A percentile compares a stretch with the other conserved stretches of the same genome.
These are phyloP conservation scores for Sebastolobus alascanus DNA, from an alignment of 2,797 vertebrate genomes.

Conservation along the genomic window DNA sequence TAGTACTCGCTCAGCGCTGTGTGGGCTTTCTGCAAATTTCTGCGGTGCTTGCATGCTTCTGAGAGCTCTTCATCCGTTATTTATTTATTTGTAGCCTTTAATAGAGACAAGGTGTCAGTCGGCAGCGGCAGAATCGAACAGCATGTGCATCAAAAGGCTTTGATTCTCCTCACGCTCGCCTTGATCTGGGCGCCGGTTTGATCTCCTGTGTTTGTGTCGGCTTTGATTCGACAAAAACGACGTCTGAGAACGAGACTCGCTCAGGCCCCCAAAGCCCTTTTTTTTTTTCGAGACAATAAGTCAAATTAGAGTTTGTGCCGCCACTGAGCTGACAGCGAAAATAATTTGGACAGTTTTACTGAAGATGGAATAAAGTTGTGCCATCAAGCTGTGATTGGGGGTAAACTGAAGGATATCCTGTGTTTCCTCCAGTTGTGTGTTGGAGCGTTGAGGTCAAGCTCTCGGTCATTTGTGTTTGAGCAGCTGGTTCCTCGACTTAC, in stretches of 20 bases:
- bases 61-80: slow-evolving; percentile 20
- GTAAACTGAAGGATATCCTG: not conserved
- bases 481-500: slow-evolving; percentile 4
- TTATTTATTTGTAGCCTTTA: slow-evolving; percentile 36
- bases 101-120: slow-evolving; percentile 46
- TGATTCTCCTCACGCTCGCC: slow-evolving; percentile 45
- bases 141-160: slow-evolving; percentile 59
- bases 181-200: slow-evolving; percentile 61
- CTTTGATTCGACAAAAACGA: slow-evolving; percentile 43
- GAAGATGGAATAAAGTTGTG: not conserved
- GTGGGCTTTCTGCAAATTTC: not conserved
- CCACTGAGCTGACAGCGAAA: not conserved
- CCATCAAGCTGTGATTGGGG: slow-evolving; percentile 3
- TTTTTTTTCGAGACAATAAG: slow-evolving; percentile 23
- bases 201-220: slow-evolving; percentile 47
- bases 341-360: not conserved
- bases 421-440: not conserved
- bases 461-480: not conserved
- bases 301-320: slow-evolving; percentile 3
- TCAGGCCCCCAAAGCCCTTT: not conserved
- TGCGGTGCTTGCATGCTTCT: not conserved
- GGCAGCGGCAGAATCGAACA: slow-evolving; percentile 41
- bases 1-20: not conserved
- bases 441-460: not conserved
- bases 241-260: slow-evolving; percentile 22